phyloP scores from a whole-genome alignment of 2,113 vertebrate genomes.

The Meles meles region DNA sequence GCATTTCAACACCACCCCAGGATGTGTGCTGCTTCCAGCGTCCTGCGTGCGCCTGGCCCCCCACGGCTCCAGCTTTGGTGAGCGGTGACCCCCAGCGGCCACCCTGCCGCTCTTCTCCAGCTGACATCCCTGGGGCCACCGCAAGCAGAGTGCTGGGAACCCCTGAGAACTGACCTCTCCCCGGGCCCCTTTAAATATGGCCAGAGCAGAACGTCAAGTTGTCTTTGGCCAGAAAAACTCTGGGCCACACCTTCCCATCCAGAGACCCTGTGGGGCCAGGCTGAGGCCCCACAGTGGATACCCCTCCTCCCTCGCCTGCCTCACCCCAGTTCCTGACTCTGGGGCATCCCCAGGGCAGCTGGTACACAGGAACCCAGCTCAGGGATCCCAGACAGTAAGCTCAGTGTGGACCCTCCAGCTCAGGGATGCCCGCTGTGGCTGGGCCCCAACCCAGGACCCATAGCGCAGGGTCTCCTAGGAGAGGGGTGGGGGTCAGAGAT shows the following conservation, averaged over 20 bases:
- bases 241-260: not conserved
- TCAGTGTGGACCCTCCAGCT: not conserved
- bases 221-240: not conserved
- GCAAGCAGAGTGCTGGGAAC: too few species aligned
- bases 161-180: too few species aligned
- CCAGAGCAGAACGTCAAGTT: not conserved
- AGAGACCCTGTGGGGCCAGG: fast-evolving
- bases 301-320: not conserved
- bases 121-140: fast-evolving
- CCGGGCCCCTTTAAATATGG: not conserved
- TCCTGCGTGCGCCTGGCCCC: fast-evolving
- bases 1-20: not conserved
- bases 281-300: fast-evolving
- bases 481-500: not conserved
- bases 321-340: not conserved
- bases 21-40: fast-evolving
- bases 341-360: fast-evolving
- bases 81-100: too few species aligned
- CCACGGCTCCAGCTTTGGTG: not conserved
- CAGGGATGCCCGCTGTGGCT: not conserved
- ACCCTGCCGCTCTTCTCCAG: fast-evolving
- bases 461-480: not conserved
- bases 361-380: not conserved
- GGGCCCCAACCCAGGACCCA: not conserved
- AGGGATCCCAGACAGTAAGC: not conserved